Percentiles rank a stretch among this genome's conserved stretches.
phyloP scores from a whole-genome alignment of 2,797 vertebrate species.

The Eremophila alpestris region DNA sequence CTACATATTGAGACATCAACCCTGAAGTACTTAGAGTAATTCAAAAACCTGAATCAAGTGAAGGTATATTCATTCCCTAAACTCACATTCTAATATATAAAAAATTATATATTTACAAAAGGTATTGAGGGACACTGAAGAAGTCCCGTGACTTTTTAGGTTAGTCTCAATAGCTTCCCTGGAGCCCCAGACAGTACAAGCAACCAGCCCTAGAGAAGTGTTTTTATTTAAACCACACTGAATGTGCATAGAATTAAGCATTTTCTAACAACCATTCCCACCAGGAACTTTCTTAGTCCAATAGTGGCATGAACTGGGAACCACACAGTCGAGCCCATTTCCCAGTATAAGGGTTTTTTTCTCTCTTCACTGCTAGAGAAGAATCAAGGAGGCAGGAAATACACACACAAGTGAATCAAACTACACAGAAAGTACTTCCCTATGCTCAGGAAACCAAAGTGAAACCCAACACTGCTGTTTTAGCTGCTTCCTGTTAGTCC shows the following conservation, averaged over 20 bases:
- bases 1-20: fast-evolving
- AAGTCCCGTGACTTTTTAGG: neutral
- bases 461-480: neutral
- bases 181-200: fast-evolving
- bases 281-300: neutral
- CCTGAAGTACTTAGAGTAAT: neutral
- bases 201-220: fast-evolving
- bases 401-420: neutral
- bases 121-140: neutral
- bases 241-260: neutral
- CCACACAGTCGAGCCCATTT: fast-evolving
- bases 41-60: neutral
- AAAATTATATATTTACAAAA: neutral
- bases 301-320: fast-evolving
- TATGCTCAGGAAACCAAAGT: fast-evolving
- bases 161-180: neutral
- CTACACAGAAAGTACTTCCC: neutral
- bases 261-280: neutral
- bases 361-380: neutral
- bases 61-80: neutral
- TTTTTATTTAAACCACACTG: neutral
- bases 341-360: fast-evolving
- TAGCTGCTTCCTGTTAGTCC: neutral
- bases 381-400: neutral
- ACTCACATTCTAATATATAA: neutral